These are phyloP conservation scores for Coilia nasus DNA, from an alignment of 2,797 vertebrate genomes.

Conservation along the genomic window DNA sequence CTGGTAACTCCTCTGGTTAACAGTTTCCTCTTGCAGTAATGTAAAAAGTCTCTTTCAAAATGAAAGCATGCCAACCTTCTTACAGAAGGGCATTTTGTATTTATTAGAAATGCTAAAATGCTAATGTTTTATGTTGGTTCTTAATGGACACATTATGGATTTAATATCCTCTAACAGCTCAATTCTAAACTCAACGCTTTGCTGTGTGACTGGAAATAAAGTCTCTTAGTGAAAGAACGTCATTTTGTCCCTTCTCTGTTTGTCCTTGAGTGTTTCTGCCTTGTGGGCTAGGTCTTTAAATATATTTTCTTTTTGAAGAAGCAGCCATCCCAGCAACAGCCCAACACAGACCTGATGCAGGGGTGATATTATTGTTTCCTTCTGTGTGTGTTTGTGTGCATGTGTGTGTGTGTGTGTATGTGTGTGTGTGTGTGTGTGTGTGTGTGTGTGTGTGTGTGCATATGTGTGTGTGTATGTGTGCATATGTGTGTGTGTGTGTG, in stretches of 20 bases:
- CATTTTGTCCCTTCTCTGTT: background rate
- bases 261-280: background rate
- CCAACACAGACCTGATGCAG: background rate
- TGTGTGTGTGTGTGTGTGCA: background rate
- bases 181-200: slow-evolving; percentile 20
- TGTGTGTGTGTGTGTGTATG: slow-evolving; percentile 23
- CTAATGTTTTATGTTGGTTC: background rate
- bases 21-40: background rate
- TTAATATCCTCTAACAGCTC: slow-evolving; percentile 11
- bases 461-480: background rate
- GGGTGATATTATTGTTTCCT: background rate
- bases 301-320: slow-evolving; percentile 7
- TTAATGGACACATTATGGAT: background rate
- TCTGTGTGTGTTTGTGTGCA: background rate
- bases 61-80: slow-evolving; percentile 67
- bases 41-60: slow-evolving; percentile 65
- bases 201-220: slow-evolving; percentile 1
- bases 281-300: background rate
- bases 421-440: background rate
- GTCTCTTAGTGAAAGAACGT: background rate
- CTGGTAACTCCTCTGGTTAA: background rate
- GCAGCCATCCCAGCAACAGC: background rate
- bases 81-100: slow-evolving; percentile 60
- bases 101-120: background rate
- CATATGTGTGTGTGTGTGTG: background rate